Evolutionary conservation across 2,797 vertebrate genomes (phyloP).

Genomic region (Buceros bicornis): DNA sequence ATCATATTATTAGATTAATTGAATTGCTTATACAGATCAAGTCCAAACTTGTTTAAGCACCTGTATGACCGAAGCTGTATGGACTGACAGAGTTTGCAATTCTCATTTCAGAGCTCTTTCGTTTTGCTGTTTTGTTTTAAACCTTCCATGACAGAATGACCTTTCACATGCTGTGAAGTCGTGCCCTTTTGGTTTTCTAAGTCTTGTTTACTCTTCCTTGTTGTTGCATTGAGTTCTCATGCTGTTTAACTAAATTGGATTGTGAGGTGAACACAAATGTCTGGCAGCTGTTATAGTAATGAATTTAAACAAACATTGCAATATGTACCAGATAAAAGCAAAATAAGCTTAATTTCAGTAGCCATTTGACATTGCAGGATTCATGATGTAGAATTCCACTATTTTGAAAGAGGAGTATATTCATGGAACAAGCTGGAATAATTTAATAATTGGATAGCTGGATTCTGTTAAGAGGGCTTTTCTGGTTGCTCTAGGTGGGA

Average conservation of each 20-base stretch:
- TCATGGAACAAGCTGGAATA: neutral
- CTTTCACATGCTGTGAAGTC: constrained; percentile 45
- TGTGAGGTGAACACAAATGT: constrained; percentile 35
- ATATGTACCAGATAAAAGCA: neutral
- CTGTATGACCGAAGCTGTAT: neutral
- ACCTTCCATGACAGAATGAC: constrained; percentile 43
- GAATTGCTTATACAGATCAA: neutral
- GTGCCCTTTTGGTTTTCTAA: neutral
- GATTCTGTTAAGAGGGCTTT: neutral
- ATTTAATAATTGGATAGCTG: constrained; percentile 13
- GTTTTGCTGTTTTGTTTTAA: constrained; percentile 28
- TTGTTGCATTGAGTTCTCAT: constrained; percentile 8
- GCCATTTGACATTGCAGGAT: neutral
- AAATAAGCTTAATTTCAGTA: neutral
- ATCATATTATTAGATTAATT: neutral
- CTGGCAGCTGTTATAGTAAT: neutral
- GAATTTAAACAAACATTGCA: constrained; percentile 7
- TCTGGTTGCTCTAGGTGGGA: neutral
- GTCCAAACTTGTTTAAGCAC: neutral
- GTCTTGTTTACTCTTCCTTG: constrained; percentile 46
- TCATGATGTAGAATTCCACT: neutral
- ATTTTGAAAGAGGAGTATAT: neutral
- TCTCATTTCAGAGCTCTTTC: neutral
- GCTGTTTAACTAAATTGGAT: constrained; percentile 35
- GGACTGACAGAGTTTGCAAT: neutral